These are phyloP conservation scores for Strongylocentrotus purpuratus DNA, from an alignment of 35 echinoderm and acorn worm species.

Conservation along the genomic window DNA sequence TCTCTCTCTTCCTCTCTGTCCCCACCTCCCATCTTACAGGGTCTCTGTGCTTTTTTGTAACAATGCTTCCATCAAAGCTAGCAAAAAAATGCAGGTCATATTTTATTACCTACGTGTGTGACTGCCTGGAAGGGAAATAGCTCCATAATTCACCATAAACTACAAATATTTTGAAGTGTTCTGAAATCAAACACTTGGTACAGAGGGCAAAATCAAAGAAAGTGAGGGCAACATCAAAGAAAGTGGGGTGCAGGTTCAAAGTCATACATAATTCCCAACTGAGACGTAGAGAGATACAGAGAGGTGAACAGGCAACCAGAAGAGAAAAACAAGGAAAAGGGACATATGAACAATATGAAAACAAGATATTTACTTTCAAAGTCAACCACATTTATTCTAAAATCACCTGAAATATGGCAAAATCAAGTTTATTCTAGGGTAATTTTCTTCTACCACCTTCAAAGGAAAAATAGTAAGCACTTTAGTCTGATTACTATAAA, in stretches of 20 bases:
- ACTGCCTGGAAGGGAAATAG: background rate
- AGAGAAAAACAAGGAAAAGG: background rate
- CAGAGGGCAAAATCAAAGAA: background rate
- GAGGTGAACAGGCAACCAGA: background rate
- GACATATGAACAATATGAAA: background rate
- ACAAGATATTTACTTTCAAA: background rate
- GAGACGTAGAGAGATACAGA: background rate
- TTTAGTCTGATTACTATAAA: too few species aligned
- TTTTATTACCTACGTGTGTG: conserved; percentile 17
- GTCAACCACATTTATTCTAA: background rate
- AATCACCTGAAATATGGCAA: background rate
- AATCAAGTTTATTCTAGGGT: background rate
- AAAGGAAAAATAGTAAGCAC: background rate
- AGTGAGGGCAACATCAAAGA: background rate
- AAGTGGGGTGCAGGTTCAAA: background rate
- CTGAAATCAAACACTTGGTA: background rate
- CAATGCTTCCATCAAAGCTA: background rate
- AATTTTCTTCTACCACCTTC: background rate
- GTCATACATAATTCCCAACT: background rate
- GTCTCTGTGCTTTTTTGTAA: background rate
- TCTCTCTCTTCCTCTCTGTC: background rate
- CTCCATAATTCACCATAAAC: conserved; percentile 3
- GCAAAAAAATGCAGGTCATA: background rate
- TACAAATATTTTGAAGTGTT: conserved; percentile 6
- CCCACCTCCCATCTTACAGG: background rate